Evolutionary conservation across 2,888 invertebrate genomes (phyloP).

Genomic region (Nysson spinosus): DNA sequence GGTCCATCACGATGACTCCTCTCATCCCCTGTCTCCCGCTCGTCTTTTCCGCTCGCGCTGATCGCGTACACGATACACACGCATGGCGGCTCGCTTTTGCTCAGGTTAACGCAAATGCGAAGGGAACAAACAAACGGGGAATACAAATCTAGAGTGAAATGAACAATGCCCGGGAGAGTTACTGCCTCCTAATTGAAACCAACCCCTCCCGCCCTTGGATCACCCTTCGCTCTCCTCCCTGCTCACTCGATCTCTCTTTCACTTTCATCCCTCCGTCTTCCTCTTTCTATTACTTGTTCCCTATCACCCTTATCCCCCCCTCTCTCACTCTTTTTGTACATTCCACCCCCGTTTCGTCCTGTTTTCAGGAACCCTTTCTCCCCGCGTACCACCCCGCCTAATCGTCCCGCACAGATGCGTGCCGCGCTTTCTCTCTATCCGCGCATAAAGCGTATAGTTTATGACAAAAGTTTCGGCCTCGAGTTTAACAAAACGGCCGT

Average conservation of each 20-base stretch:
- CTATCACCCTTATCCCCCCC: slow-evolving; percentile 12
- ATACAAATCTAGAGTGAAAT: slow-evolving; percentile 77
- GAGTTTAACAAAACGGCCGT: slow-evolving; percentile 59
- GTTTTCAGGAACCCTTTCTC: no score
- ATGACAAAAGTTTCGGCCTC: slow-evolving; percentile 62
- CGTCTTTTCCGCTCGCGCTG: slow-evolving; percentile 57
- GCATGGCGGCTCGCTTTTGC: slow-evolving; percentile 60
- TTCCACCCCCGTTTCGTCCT: not conserved
- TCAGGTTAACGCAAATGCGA: slow-evolving; percentile 63
- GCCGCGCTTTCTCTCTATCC: slow-evolving; percentile 63
- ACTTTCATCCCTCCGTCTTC: slow-evolving; percentile 7
- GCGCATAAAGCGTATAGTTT: slow-evolving; percentile 65
- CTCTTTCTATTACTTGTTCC: slow-evolving; percentile 13
- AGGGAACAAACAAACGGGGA: slow-evolving; percentile 72
- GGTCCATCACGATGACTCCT: slow-evolving; percentile 33
- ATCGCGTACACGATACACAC: slow-evolving; percentile 55
- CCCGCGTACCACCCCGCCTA: slow-evolving; percentile 65
- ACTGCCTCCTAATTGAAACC: slow-evolving; percentile 77
- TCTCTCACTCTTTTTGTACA: slow-evolving; percentile 10
- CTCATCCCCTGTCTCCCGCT: slow-evolving; percentile 27
- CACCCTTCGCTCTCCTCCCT: slow-evolving; percentile 27
- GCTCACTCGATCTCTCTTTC: slow-evolving; percentile 26
- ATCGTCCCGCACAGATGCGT: slow-evolving; percentile 75
- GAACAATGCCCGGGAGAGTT: slow-evolving; percentile 77
- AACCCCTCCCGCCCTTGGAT: slow-evolving; percentile 53